Evolutionary conservation across 2,797 vertebrate species (phyloP), one percentile per base, ranked within the genome.

Genomic region (Pangasius sanitwongsei): DNA sequence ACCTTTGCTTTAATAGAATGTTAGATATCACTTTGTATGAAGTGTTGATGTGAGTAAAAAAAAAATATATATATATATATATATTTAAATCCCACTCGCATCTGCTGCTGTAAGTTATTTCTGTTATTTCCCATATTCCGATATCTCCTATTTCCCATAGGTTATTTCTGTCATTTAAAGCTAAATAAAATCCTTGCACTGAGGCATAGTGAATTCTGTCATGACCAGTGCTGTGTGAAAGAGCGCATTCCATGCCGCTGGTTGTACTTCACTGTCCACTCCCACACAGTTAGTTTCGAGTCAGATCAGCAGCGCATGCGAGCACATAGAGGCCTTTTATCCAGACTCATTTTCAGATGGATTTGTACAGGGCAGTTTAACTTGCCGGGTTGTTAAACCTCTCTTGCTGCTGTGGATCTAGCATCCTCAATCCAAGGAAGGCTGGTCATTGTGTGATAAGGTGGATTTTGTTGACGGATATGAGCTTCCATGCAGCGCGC

Each of bases 291-390:
- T 59, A 37, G 55, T 37, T 59, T 59, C 55, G 23, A 37, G 9
- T 41, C 57, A 83, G 57, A 83, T 41, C 80, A 61, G 80, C 80
- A 83, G 34, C 23, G 34, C 34, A 16, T 41, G 37, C 80, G 37
- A 41, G 20, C 80, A 41, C 80, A 28, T 25, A 61, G 57, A 41
- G 23, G 20, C 20, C 37, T 63, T 8, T 83, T 83, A 63, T 61
- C 34, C 11, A 61, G 34, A 37, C 23, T 41, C 53, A 37, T 59
- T 23, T 81, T 34, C 4, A 2, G 20, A 37, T 57, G 53, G 77
- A 57, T 57, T 80, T 34, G 77, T 20, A 55, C 41, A 75, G 72
- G 72, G 72, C n/a, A 34, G 15, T 80, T 53, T 80, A 80, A 80
- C 77, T 34, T 80, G 57, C 34, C 9, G 5, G 5, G 34, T 63